These are phyloP conservation scores for Notodromas monacha DNA, from an alignment of 2,888 invertebrate species.

Conservation along the genomic window DNA sequence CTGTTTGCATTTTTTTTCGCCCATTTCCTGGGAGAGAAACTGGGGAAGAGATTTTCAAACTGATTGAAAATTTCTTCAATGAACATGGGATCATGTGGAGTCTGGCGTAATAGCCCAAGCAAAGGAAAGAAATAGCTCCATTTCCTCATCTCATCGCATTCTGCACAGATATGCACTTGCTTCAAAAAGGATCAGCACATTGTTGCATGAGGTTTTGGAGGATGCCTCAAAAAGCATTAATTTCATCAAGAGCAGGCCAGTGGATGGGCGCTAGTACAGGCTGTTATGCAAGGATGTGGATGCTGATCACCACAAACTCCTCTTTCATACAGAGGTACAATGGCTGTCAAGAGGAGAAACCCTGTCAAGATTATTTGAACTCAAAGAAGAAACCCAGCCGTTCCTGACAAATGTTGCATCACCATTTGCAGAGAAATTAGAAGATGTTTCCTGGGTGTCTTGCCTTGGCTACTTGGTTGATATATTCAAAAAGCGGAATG, in stretches of 20 bases:
- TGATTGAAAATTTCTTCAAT: constrained; percentile 11
- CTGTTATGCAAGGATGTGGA: constrained; percentile 9
- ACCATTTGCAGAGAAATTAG: not conserved
- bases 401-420: constrained; percentile 8
- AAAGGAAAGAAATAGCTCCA: not conserved
- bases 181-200: constrained; percentile 8
- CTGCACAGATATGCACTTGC: constrained; percentile 8
- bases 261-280: constrained; percentile 9
- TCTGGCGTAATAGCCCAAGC: constrained; percentile 9
- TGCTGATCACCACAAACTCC: constrained; percentile 7
- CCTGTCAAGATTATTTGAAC: constrained; percentile 8
- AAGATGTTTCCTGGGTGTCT: not conserved
- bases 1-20: constrained; percentile 11
- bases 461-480: constrained; percentile 9
- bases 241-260: constrained; percentile 7
- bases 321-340: constrained; percentile 9
- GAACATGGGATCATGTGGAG: constrained; percentile 10
- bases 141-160: constrained; percentile 7
- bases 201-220: constrained; percentile 8
- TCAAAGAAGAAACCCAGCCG: constrained; percentile 7
- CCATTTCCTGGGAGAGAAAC: constrained; percentile 11
- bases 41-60: constrained; percentile 11
- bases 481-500: constrained; percentile 8
- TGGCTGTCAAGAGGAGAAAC: constrained; percentile 9
- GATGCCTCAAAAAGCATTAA: constrained; percentile 8